Evolutionary conservation across 2,113 vertebrate species (phyloP), one percentile per base, ranked within the genome.

Genomic region (Brachyhypopomus occidentalis): DNA sequence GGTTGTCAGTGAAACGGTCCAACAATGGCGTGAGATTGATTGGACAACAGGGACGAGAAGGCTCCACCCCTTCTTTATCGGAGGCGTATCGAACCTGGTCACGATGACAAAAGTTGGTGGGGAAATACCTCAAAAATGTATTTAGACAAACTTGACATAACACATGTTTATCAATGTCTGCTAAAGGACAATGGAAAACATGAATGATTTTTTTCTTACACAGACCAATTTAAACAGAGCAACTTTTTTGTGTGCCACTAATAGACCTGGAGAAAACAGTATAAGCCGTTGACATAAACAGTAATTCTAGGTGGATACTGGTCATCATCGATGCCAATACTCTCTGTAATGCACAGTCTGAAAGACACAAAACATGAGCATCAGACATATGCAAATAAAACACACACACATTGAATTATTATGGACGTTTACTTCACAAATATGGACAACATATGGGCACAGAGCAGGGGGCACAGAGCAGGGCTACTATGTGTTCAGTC

Each of bases 281-380:
- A 91, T 67, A 88, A 90, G 74, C 95, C 94, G 79, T 96, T 96
- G 75, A 95, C 94, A 80, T 92, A 93, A 77, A 96, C 92, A 0
- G 91, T 88, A 0, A 96, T 92, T 87, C 95, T 93, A 16, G 95
- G 93, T 0, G 95, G 95, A 87, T 95, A 96, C 89, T 96, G 95
- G 83, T 96, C 95, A 86, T 96, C 95, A 90, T 96, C 95, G 6
- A 94, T 92, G 62, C 90, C 90, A 23, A 93, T 93, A 22, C 94
- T 94, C 75, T 95, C 94, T 55, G 94, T 94, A 89, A 95, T 95
- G 81, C 95, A 95, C 89, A 95, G 94, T 77, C 95, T 96, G 88
- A 19, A 81, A 85, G 2, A 19, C 45, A 70, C 27, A 78, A 27
- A 81, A 75, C 62, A 81, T 3, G 8, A 7, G 2, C 36, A 30